Evolutionary conservation across 2,113 vertebrate species (phyloP).

Genomic region (Trochalopteron elliotii): DNA sequence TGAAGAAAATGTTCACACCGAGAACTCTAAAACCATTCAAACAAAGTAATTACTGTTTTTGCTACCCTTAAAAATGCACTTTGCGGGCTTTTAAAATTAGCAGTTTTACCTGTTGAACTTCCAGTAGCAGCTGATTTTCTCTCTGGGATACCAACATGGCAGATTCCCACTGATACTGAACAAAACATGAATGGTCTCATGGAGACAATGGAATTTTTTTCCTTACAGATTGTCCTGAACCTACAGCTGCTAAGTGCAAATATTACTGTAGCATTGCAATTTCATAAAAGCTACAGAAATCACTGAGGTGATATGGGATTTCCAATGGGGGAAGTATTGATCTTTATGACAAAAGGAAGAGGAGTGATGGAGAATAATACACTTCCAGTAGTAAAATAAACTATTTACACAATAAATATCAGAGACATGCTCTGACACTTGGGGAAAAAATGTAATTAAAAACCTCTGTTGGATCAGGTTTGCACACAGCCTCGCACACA

Average conservation of each 20-base stretch:
- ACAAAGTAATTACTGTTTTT: conserved; percentile 24
- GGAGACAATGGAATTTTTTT: background rate
- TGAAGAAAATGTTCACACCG: background rate
- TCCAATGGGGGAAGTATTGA: background rate
- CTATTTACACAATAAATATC: background rate
- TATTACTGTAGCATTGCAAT: background rate
- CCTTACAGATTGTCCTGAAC: background rate
- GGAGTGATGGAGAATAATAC: background rate
- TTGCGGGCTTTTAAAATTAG: background rate
- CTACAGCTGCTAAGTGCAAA: background rate
- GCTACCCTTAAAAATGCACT: background rate
- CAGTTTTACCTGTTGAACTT: background rate
- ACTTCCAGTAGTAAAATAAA: background rate
- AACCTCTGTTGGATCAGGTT: background rate
- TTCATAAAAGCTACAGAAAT: background rate
- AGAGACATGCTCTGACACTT: background rate
- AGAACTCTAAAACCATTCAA: background rate
- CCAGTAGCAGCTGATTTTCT: background rate
- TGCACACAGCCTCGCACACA: background rate
- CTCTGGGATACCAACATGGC: background rate
- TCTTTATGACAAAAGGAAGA: background rate
- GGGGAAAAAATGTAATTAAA: background rate
- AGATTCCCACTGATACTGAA: background rate
- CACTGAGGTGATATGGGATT: background rate
- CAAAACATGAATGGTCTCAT: background rate